These are phyloP conservation scores for Watsonalla cultraria DNA, from an alignment of 2,888 invertebrate species.

Conservation along the genomic window DNA sequence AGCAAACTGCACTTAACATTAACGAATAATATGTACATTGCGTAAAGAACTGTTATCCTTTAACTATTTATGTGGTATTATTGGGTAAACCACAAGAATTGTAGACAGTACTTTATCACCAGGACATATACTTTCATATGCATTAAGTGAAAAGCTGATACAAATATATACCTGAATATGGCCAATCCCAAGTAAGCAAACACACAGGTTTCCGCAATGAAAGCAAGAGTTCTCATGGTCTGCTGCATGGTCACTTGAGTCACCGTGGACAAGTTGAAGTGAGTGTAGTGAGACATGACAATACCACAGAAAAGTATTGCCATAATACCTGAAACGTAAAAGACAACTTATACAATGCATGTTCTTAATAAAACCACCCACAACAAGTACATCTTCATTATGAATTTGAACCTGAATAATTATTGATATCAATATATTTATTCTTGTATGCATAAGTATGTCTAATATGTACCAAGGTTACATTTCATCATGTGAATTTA, in stretches of 20 bases:
- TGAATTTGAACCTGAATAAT: too few relatives aligned
- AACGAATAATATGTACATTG: too few relatives aligned
- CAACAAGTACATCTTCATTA: too few relatives aligned
- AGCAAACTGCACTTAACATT: neutral
- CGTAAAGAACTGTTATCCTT: too few relatives aligned
- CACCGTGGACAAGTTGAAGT: slow-evolving; percentile 97
- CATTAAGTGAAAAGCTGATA: too few relatives aligned
- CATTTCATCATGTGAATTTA: neutral
- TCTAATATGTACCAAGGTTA: too few relatives aligned
- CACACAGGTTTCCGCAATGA: slow-evolving; percentile 98
- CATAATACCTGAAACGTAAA: slow-evolving; percentile 91
- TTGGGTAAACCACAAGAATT: too few relatives aligned
- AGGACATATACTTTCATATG: too few relatives aligned
- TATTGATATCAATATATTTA: too few relatives aligned
- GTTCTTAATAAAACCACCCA: neutral
- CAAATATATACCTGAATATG: slow-evolving; percentile 74
- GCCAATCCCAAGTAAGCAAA: slow-evolving; percentile 98
- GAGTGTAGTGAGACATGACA: slow-evolving; percentile 99
- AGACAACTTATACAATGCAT: neutral
- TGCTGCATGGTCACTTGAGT: slow-evolving; percentile 99
- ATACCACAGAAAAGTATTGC: slow-evolving; percentile 99
- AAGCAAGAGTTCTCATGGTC: slow-evolving; percentile 97
- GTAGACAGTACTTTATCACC: too few relatives aligned
- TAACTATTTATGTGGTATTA: too few relatives aligned
- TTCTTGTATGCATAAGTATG: too few relatives aligned